Evolutionary conservation across 2,888 invertebrate species (phyloP).

Genomic region (Brachyopa scutellaris): DNA sequence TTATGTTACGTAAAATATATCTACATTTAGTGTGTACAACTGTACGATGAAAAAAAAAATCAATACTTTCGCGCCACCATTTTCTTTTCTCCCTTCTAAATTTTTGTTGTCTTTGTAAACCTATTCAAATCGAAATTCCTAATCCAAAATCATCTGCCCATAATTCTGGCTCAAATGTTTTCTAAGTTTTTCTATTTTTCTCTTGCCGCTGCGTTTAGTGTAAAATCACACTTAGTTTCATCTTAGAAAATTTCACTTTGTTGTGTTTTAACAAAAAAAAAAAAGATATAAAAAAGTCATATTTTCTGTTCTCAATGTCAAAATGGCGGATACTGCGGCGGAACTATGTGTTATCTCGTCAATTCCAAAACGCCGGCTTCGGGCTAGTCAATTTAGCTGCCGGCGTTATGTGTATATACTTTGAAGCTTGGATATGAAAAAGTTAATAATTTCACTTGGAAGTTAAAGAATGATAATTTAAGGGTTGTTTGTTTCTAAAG

Average conservation of each 20-base stretch:
- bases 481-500: slow-evolving; percentile 57
- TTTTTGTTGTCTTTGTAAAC: slow-evolving; percentile 54
- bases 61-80: slow-evolving; percentile 70
- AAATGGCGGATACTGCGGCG: slow-evolving; percentile 39
- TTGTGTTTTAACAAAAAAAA: neutral
- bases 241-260: neutral
- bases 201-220: slow-evolving; percentile 5
- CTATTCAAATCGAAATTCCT: slow-evolving; percentile 41
- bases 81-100: slow-evolving; percentile 53
- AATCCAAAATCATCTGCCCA: slow-evolving; percentile 60
- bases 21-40: slow-evolving; percentile 42
- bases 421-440: too few relatives aligned
- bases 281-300: neutral
- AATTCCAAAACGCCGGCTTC: slow-evolving; percentile 21
- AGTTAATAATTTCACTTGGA: neutral
- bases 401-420: neutral
- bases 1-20: slow-evolving; percentile 55
- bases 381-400: neutral
- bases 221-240: slow-evolving; percentile 15
- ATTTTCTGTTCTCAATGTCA: slow-evolving; percentile 36
- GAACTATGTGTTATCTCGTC: slow-evolving; percentile 20
- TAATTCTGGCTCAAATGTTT: slow-evolving; percentile 20
- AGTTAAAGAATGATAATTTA: slow-evolving; percentile 23
- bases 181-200: slow-evolving; percentile 22
- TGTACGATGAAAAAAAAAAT: slow-evolving; percentile 54